Percentiles rank a stretch among this genome's conserved stretches.
These are phyloP conservation scores for Acleris holmiana DNA, from an alignment of 2,888 invertebrate species.

Conservation along the genomic window DNA sequence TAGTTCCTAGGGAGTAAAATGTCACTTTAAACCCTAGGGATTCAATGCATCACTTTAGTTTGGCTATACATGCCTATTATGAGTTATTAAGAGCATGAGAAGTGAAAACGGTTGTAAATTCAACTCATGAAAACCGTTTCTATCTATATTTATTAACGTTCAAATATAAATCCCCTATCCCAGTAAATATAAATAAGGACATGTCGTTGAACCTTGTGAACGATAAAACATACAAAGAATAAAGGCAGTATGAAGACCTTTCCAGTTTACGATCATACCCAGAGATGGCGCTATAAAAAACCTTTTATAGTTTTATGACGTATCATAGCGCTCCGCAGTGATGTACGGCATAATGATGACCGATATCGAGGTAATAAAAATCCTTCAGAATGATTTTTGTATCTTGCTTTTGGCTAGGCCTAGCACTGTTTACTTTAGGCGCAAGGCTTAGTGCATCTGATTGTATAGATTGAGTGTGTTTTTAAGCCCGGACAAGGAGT, in stretches of 20 bases:
- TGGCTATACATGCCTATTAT: no score
- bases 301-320: constrained; percentile 35
- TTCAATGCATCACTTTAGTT: no score
- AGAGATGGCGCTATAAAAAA: constrained; percentile 34
- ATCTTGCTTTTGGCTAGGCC: neutral
- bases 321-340: constrained; percentile 18
- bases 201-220: constrained; percentile 8
- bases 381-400: constrained; percentile 8
- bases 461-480: no score
- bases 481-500: no score
- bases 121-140: no score
- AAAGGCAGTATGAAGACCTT: constrained; percentile 25
- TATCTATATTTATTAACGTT: no score
- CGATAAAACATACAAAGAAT: constrained; percentile 29
- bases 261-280: constrained; percentile 19
- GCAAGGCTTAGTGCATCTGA: no score
- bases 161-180: neutral
- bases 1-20: no score
- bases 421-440: no score
- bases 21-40: no score
- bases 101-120: no score
- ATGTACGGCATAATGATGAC: constrained; percentile 19
- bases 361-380: constrained; percentile 27
- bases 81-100: no score
- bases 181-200: constrained; percentile 7